These are phyloP conservation scores for Schlechtendalia chinensis DNA, from an alignment of 1,140 invertebrate species.

Conservation along the genomic window DNA sequence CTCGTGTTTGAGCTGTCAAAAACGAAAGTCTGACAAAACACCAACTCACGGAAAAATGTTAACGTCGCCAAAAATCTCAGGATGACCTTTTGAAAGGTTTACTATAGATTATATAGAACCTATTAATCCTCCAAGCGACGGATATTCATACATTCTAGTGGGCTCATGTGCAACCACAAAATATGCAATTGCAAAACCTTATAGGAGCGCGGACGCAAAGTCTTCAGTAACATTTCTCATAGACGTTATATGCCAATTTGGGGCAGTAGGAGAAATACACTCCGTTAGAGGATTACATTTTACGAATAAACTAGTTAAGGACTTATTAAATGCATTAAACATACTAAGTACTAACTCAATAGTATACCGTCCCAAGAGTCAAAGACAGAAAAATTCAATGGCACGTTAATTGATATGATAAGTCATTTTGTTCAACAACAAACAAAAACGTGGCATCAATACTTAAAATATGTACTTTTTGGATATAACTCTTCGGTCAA, in stretches of 20 bases:
- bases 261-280: not conserved
- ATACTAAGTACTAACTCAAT: not conserved
- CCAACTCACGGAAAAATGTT: not conserved
- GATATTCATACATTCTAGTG: too few species aligned
- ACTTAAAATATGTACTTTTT: too few species aligned
- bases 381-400: not conserved
- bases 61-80: not conserved
- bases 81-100: not conserved
- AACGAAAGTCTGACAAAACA: too few species aligned
- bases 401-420: not conserved
- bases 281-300: not conserved
- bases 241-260: too few species aligned
- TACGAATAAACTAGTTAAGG: conserved; percentile 3
- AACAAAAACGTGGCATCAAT: too few species aligned
- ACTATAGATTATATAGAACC: not conserved
- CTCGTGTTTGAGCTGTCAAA: too few species aligned
- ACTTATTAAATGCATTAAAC: not conserved
- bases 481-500: too few species aligned
- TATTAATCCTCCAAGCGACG: not conserved
- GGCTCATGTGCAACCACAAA: too few species aligned
- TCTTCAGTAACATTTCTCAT: too few species aligned
- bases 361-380: not conserved
- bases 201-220: too few species aligned
- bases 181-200: too few species aligned
- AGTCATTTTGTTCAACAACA: too few species aligned